These are phyloP conservation scores for Gnathonemus echidnorhynchus DNA, from an alignment of 2,113 vertebrate genomes.

Conservation along the genomic window DNA sequence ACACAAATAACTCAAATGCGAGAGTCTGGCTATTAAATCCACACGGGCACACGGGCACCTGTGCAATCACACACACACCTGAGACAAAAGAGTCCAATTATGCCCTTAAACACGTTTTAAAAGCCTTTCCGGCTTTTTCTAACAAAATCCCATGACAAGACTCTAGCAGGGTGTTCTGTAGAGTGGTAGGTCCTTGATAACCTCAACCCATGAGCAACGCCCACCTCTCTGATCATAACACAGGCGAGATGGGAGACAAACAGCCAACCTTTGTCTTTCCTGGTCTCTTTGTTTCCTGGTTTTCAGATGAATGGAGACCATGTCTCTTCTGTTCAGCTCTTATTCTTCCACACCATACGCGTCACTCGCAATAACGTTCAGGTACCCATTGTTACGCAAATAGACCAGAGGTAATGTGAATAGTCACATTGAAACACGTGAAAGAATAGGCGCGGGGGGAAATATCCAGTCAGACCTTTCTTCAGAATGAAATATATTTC, in stretches of 20 bases:
- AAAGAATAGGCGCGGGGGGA: neutral
- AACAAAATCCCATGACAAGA: neutral
- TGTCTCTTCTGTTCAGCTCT: neutral
- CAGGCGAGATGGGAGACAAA: neutral
- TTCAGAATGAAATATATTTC: neutral
- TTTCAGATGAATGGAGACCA: neutral
- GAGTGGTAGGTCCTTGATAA: neutral
- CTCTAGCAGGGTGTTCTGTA: neutral
- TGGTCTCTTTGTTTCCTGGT: neutral
- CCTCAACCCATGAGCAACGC: neutral
- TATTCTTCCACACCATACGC: neutral
- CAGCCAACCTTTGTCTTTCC: neutral
- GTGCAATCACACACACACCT: neutral
- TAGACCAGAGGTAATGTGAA: neutral
- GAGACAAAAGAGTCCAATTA: neutral
- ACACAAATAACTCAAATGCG: neutral
- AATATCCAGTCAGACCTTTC: neutral
- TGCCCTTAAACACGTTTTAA: neutral
- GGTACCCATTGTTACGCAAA: neutral
- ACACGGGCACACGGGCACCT: neutral
- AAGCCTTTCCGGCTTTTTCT: neutral
- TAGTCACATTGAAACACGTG: neutral
- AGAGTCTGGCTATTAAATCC: neutral
- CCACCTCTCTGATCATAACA: neutral
- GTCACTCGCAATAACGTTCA: neutral